phyloP scores from a whole-genome alignment of 1,140 invertebrate genomes.

The Proales similis region DNA sequence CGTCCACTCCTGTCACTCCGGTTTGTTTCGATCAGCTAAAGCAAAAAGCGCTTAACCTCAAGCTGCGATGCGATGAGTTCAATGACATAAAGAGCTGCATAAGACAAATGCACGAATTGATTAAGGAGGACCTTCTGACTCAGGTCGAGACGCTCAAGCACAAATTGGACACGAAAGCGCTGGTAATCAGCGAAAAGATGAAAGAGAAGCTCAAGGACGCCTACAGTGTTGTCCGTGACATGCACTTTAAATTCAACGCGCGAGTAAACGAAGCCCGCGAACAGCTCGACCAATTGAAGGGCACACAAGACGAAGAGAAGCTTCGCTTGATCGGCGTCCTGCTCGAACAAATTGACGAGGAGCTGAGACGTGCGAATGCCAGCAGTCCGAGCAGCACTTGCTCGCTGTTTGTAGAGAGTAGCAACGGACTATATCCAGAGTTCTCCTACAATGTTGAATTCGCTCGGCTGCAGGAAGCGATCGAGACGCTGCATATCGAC shows the following conservation, averaged over 20 bases:
- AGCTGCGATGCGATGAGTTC: not conserved
- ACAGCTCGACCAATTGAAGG: not conserved
- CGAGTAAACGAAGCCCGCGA: not conserved
- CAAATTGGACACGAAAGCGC: not conserved
- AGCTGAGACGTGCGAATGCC: not conserved
- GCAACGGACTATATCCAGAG: slow-evolving; percentile 17
- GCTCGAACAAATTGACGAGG: slow-evolving; percentile 11
- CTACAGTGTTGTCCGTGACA: slow-evolving; percentile 1
- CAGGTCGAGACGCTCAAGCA: slow-evolving; percentile 1
- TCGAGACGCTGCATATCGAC: not conserved
- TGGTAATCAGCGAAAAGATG: slow-evolving; percentile 22
- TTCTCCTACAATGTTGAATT: slow-evolving; percentile 24
- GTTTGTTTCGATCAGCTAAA: not conserved
- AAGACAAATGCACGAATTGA: slow-evolving; percentile 16
- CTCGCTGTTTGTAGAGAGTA: slow-evolving; percentile 30
- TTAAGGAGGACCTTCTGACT: slow-evolving; percentile 12
- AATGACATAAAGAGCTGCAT: slow-evolving; percentile 31
- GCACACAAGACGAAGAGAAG: not conserved
- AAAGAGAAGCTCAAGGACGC: slow-evolving; percentile 36
- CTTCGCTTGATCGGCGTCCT: not conserved
- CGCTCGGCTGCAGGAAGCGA: slow-evolving; percentile 2
- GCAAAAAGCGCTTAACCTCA: not conserved
- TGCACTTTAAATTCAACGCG: slow-evolving; percentile 1
- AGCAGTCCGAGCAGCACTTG: slow-evolving; percentile 2
- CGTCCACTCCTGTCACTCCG: too few relatives aligned